These are phyloP conservation scores for Elgaria multicarinata DNA, from an alignment of 2,113 vertebrate species.

Conservation along the genomic window DNA sequence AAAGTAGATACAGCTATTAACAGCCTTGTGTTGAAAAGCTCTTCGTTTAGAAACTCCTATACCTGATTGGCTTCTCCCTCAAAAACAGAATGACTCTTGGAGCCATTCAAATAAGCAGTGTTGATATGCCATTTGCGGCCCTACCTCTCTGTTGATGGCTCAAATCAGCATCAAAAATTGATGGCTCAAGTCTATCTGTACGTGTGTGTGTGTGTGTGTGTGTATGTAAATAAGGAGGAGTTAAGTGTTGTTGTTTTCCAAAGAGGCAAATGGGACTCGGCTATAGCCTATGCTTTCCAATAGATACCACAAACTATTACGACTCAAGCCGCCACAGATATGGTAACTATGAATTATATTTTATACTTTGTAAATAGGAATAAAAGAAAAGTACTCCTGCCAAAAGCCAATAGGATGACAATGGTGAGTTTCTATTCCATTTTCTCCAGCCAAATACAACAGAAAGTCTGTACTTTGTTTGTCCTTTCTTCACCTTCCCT, in stretches of 20 bases:
- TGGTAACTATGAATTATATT: neutral
- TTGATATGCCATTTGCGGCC: neutral
- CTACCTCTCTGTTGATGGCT: neutral
- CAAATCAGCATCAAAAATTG: neutral
- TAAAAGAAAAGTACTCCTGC: slow-evolving; percentile 36
- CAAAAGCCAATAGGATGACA: slow-evolving; percentile 1
- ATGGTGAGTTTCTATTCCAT: slow-evolving; percentile 46
- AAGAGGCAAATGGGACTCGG: neutral
- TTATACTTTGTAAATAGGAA: slow-evolving; percentile 11
- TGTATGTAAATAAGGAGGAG: neutral
- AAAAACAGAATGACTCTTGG: neutral
- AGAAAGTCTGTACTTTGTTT: slow-evolving; percentile 28
- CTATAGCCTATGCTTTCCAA: neutral
- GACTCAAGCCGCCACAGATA: neutral
- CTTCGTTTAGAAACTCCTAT: neutral
- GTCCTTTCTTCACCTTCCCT: neutral
- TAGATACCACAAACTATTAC: neutral
- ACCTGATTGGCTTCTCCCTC: neutral
- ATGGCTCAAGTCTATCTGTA: neutral
- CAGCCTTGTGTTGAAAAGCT: too few relatives aligned
- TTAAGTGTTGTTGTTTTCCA: neutral
- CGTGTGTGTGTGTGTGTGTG: too few relatives aligned
- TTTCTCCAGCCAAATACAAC: slow-evolving; percentile 51
- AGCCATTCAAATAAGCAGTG: neutral
- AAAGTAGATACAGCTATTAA: too few relatives aligned